Percentiles rank a stretch among this genome's conserved stretches.
Evolutionary conservation across 1,140 invertebrate genomes (phyloP).

Genomic region (Macrobrachium rosenbergii): DNA sequence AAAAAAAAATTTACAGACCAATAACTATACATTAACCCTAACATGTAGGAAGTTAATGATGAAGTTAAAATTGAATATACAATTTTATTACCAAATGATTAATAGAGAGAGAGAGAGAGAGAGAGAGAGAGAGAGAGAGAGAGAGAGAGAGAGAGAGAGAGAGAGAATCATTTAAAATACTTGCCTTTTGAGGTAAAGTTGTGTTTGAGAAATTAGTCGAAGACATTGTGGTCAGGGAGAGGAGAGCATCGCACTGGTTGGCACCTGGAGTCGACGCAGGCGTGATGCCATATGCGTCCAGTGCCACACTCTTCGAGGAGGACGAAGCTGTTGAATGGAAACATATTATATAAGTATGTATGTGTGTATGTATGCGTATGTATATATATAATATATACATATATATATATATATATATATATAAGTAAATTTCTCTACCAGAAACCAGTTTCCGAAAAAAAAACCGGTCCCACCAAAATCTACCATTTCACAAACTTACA

Average conservation of each 20-base stretch:
- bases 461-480: too few relatives aligned
- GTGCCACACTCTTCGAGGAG: slow-evolving; percentile 41
- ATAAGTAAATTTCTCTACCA: too few relatives aligned
- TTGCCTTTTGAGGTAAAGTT: too few relatives aligned
- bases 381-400: not conserved
- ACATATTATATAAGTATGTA: not conserved
- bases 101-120: not conserved
- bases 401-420: slow-evolving; percentile 17
- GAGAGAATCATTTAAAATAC: not conserved
- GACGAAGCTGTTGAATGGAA: slow-evolving; percentile 40
- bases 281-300: slow-evolving; percentile 45
- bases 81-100: not conserved
- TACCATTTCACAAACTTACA: too few relatives aligned
- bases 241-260: slow-evolving; percentile 21
- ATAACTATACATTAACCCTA: too few relatives aligned
- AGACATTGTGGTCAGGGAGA: slow-evolving; percentile 47
- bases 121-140: slow-evolving; percentile 10
- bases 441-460: too few relatives aligned
- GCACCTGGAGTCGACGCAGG: slow-evolving; percentile 44
- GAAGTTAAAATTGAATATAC: not conserved
- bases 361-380: not conserved
- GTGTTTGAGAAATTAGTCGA: not conserved
- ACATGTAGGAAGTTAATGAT: too few relatives aligned
- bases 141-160: slow-evolving; percentile 20
- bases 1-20: too few relatives aligned